These are phyloP conservation scores for Heterodera filipjevi DNA, from an alignment of 2,888 invertebrate species.

Conservation along the genomic window DNA sequence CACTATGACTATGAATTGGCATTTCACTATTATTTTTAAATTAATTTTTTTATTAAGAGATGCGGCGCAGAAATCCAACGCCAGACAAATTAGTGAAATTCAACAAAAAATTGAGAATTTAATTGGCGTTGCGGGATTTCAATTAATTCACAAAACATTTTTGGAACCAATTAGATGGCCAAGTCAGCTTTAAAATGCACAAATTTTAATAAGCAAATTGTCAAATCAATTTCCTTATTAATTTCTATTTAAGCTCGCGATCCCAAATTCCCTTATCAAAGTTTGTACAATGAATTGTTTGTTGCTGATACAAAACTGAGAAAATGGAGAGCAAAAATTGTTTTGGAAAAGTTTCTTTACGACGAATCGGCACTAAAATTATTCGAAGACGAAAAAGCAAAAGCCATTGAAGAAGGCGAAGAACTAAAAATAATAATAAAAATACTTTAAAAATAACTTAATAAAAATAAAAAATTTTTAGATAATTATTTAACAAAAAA, in stretches of 20 bases:
- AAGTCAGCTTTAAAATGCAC: neutral
- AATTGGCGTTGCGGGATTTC: neutral
- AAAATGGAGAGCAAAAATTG: neutral
- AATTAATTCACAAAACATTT: neutral
- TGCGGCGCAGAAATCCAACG: neutral
- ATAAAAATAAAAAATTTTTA: too few relatives aligned
- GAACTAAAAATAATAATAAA: neutral
- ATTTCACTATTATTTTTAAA: neutral
- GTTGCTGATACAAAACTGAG: neutral
- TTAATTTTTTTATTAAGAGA: neutral
- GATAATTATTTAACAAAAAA: neutral
- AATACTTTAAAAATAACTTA: neutral
- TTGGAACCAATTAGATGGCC: neutral
- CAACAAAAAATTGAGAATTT: neutral
- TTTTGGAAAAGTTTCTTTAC: neutral
- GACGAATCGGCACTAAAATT: constrained; percentile 4
- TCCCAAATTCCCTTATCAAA: neutral
- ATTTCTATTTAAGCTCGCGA: neutral
- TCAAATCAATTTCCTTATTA: neutral
- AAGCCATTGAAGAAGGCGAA: neutral
- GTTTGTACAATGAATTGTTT: neutral
- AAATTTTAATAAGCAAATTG: neutral
- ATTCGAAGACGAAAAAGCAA: neutral
- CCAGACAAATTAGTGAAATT: neutral
- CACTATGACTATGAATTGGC: neutral